Evolutionary conservation across 2,113 vertebrate genomes (phyloP), one percentile per base, ranked within the genome.

Genomic region (Periophthalmus modestus): DNA sequence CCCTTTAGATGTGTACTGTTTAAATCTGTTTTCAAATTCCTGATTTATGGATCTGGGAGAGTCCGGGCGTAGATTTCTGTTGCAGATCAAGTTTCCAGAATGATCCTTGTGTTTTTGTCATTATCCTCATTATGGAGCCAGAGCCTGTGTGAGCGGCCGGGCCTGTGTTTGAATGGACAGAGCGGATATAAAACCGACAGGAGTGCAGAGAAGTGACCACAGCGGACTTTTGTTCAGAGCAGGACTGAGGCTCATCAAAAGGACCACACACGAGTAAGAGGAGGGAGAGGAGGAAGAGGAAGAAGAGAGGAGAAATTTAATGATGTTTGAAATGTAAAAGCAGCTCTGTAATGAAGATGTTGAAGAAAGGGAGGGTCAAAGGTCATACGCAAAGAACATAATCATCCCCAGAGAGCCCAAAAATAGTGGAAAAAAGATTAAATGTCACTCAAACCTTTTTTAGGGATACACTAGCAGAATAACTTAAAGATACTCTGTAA

Each of bases 181-280:
- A 14, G 3, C 3, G 2, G 5, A 2, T 13, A 21, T 28, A 39
- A 75, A n/a, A 70, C 16, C 67, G 36, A 43, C 10, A 65, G 68
- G 72, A 24, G 72, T 24, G 66, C 68, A 55, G 65, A 66, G 63
- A 69, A 73, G 62, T 82, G 76, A 85, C 80, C 79, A 3, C 67
- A 2, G 46, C 77, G 39, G 71, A 28, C 28, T 28, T 3, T 3
- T 1, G 28, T 28, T 28, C 28, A 3, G 28, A 3, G 28, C 28
- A 3, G 18, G 46, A 21, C 72, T 73, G 77, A 66, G 34, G 47
- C 82, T 75, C 57, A 71, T 77, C 77, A 79, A 70, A 55, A 7
- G 69, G 82, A 89, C 88, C 86, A 89, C 87, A 86, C 84, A 91
- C 3, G 7, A 59, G 24, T 23, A 15, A 28, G 18, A 73, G 76